Evolutionary conservation across 2,888 invertebrate species (phyloP).

Genomic region (Agrotis puta): DNA sequence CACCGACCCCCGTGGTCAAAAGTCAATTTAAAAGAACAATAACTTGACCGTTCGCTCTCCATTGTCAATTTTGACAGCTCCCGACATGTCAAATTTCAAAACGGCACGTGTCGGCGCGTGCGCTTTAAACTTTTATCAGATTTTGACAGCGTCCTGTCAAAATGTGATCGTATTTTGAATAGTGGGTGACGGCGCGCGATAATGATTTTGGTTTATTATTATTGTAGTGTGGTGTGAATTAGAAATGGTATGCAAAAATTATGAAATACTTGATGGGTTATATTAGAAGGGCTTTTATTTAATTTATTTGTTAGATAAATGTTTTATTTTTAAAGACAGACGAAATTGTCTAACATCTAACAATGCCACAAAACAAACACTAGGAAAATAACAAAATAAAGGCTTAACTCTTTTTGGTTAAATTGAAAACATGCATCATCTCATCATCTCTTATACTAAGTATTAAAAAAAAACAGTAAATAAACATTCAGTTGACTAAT

Average conservation of each 20-base stretch:
- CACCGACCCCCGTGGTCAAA: slow-evolving; percentile 71
- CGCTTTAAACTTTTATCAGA: slow-evolving; percentile 84
- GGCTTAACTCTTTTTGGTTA: no score
- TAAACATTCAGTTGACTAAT: no score
- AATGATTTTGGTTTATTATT: slow-evolving; percentile 68
- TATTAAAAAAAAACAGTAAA: no score
- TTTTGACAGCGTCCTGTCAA: slow-evolving; percentile 84
- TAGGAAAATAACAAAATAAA: no score
- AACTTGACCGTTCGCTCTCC: slow-evolving; percentile 75
- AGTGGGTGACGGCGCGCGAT: slow-evolving; percentile 72
- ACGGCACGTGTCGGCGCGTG: slow-evolving; percentile 86
- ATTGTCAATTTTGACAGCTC: slow-evolving; percentile 80
- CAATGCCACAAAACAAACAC: no score
- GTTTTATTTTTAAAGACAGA: no score
- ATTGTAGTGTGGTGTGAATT: slow-evolving; percentile 52
- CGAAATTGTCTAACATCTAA: no score
- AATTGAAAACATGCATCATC: no score
- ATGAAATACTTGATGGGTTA: background rate
- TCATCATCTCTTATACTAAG: no score
- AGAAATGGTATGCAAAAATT: slow-evolving; percentile 40
- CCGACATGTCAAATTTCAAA: slow-evolving; percentile 83
- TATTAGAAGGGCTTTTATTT: no score
- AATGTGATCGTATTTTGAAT: slow-evolving; percentile 73
- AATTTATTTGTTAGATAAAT: no score
- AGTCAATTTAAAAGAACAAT: slow-evolving; percentile 81